Percentiles rank a stretch among this genome's conserved stretches.
Conservation (phyloP, 2,888 invertebrate species). For the Prenolepis imparis region DNA sequence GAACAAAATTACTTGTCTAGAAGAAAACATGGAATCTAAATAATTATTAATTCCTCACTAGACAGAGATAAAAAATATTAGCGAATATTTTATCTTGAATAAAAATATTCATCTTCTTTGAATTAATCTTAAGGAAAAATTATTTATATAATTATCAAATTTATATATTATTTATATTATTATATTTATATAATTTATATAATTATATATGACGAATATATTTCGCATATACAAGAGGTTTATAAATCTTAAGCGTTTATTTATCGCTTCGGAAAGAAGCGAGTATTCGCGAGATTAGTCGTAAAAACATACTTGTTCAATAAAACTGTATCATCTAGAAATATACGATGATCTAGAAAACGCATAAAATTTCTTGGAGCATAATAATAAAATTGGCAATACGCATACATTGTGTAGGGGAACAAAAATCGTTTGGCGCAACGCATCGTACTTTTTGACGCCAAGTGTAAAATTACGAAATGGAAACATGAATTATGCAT, state of each 20-base stretch:
- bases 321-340: not conserved
- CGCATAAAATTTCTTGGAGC: conserved; percentile 11
- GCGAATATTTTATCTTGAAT: not conserved
- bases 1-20: not conserved
- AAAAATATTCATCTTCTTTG: not conserved
- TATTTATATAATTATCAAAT: not conserved
- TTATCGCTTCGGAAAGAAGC: not conserved
- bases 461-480: conserved; percentile 40
- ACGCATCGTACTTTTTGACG: not conserved
- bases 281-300: no score
- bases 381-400: conserved; percentile 15
- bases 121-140: not conserved
- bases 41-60: not conserved
- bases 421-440: conserved; percentile 26
- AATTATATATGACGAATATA: not conserved
- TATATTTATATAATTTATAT: no score
- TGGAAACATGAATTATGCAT: conserved; percentile 41
- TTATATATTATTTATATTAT: no score
- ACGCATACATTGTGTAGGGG: not conserved
- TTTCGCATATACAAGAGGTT: not conserved
- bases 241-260: not conserved
- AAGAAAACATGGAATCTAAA: not conserved
- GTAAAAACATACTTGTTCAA: not conserved
- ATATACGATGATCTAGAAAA: not conserved
- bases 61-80: not conserved